These are phyloP conservation scores for Gnathonemus longibarbis DNA, from an alignment of 2,113 vertebrate species.

Conservation along the genomic window DNA sequence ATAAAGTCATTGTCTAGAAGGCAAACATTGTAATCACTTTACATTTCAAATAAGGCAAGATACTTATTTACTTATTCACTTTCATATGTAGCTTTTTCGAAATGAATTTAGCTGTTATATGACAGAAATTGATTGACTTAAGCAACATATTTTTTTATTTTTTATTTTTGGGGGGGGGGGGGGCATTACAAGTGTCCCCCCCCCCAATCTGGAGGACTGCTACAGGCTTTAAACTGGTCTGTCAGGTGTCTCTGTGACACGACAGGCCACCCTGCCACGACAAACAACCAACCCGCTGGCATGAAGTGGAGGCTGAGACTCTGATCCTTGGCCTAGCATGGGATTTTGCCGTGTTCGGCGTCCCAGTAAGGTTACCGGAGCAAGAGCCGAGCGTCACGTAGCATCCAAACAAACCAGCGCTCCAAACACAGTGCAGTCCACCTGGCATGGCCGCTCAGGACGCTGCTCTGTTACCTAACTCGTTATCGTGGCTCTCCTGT, in stretches of 20 bases:
- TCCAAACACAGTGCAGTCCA: background rate
- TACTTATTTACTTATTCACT: conserved; percentile 63
- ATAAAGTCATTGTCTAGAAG: conserved; percentile 81
- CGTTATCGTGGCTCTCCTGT: background rate
- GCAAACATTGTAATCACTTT: conserved; percentile 76
- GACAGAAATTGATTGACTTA: background rate
- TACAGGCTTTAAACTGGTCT: background rate
- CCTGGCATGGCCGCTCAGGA: background rate
- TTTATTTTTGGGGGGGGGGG: background rate
- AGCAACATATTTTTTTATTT: background rate
- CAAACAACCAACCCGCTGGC: background rate
- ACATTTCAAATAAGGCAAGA: conserved; percentile 87
- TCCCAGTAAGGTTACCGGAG: background rate
- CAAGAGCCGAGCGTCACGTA: background rate
- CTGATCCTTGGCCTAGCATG: background rate
- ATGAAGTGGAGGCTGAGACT: background rate
- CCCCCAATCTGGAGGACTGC: background rate
- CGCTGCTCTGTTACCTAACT: background rate
- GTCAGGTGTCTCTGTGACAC: background rate
- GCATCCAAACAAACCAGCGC: background rate
- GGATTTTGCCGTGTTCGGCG: background rate
- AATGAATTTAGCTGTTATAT: conserved; percentile 41
- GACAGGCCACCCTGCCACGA: background rate
- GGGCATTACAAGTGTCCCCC: background rate
- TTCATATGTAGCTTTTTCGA: conserved; percentile 45